Evolutionary conservation across 1,140 invertebrate genomes (phyloP), one percentile per base, ranked within the genome.

Genomic region (Drosophila setifemur): DNA sequence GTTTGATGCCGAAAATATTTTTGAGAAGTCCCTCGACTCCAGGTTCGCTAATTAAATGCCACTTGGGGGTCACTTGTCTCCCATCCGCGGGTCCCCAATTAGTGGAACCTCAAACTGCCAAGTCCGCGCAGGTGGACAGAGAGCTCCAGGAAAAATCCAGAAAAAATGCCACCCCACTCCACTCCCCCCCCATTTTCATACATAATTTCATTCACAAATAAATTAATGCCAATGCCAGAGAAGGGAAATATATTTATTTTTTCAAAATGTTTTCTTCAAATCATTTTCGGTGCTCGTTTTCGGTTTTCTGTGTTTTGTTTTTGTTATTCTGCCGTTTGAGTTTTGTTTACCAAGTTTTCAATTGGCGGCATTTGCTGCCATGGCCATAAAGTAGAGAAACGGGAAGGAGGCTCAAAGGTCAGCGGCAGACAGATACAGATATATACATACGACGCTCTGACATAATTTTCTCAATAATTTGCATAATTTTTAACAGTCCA

Each of bases 391-490:
- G 43, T 11, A n/a, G 1, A 35, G 6, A 7, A 6, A 9, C 12
- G 16, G 16, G 5, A n/a, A 26, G 19, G 50, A 6, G 53, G 57
- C n/a, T 60, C 79, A 86, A 47, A 85, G 81, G 81, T 86, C 71
- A 85, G 75, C 55, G 35, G 45, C 39, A 52, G 68, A 63, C 48
- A 42, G 29, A 66, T 35, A 73, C 8, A 47, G 40, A 61, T 42
- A 26, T 47, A 29, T 44, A 42, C 44, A 58, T 49, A 43, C 35
- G 61, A 57, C 33, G 35, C 43, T 77, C 78, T 85, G 81, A 85
- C 81, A 86, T 86, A 76, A 85, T 85, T 85, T 85, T 81, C 57
- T 68, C 81, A 85, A 85, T 85, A 81, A 85, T 85, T 85, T 85
- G 75, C 81, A 85, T 85, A 85, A 85, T 85, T 85, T 85, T 76